Evolutionary conservation across 2,113 vertebrate genomes (phyloP), one percentile per base, ranked within the genome.

Genomic region (Micromys minutus): DNA sequence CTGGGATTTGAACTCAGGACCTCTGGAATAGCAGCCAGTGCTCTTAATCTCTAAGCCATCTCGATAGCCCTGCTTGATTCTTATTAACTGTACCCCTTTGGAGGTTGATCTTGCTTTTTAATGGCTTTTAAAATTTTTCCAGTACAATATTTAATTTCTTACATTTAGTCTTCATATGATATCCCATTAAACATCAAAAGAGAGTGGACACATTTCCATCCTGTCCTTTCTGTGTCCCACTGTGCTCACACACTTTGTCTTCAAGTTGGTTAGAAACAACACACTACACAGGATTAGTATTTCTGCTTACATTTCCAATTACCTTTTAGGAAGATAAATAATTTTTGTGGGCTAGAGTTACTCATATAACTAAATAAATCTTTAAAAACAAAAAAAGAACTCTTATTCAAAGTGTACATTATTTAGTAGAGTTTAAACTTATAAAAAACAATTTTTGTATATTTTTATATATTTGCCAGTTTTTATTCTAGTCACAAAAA

Each of bases 181-280:
- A 85, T 65, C 50, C 45, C 19, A 65, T 63, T 91, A 72, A 47
- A 34, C 34, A 17, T 59, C 61, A n/a, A 72, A 94, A 85, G 50
- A 85, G 17, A 17, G 39, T 34, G 87, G 76, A 34, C 79, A 45
- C 59, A 63, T 36, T 72, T 88, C 21, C 34, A 88, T 55, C 74
- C 26, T 22, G 84, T 34, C 5, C 52, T 80, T 75, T 87, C 69
- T 93, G 42, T 95, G 69, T 76, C 65, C 13, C 29, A 45, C 42
- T 96, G 15, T 21, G 72, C 42, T 84, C 59, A 96, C 12, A 93
- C 2, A 86, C 36, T 88, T 63, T 93, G 61, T 69, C 65, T 67
- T 67, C 65, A 34, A 93, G 77, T 61, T 92, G 72, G n/a, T 80
- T 87, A 89, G 61, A 93, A 94, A 87, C 57, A 97, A 69, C 22